These are phyloP conservation scores for Labeo catla DNA, from an alignment of 2,113 vertebrate genomes.

Conservation along the genomic window DNA sequence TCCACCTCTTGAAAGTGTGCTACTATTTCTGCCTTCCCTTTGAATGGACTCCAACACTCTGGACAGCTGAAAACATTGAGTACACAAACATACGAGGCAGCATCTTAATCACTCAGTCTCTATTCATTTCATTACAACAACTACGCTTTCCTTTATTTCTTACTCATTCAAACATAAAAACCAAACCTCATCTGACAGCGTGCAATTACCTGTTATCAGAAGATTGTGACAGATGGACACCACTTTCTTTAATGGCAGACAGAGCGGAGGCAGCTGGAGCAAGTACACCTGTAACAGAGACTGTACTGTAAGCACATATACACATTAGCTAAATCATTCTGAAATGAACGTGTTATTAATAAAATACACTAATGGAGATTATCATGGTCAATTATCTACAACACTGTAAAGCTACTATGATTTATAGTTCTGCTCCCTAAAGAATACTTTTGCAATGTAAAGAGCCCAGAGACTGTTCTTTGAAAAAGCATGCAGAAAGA, in stretches of 20 bases:
- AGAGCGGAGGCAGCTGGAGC: constrained; percentile 59
- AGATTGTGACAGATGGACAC: constrained; percentile 67
- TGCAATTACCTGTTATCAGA: constrained; percentile 69
- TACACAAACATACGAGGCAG: not conserved
- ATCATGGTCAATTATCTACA: not conserved
- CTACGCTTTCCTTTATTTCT: not conserved
- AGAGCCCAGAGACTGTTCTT: not conserved
- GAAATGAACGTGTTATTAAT: not conserved
- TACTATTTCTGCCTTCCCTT: constrained; percentile 83
- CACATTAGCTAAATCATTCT: not conserved
- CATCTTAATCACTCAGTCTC: not conserved
- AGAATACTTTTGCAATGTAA: not conserved
- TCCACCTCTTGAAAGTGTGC: constrained; percentile 88
- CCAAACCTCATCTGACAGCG: not conserved
- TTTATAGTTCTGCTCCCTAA: constrained; percentile 14
- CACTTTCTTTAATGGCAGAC: constrained; percentile 33
- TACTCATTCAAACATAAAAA: not conserved
- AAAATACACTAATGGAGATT: not conserved
- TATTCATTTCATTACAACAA: not conserved
- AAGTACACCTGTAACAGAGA: constrained; percentile 37
- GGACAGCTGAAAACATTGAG: constrained; percentile 74
- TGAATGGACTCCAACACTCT: constrained; percentile 89
- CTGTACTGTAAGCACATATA: not conserved
- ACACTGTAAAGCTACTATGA: not conserved
- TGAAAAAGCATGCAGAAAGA: not conserved